Evolutionary conservation across 2,113 vertebrate species (phyloP).

Genomic region (Trematomus loennbergii): DNA sequence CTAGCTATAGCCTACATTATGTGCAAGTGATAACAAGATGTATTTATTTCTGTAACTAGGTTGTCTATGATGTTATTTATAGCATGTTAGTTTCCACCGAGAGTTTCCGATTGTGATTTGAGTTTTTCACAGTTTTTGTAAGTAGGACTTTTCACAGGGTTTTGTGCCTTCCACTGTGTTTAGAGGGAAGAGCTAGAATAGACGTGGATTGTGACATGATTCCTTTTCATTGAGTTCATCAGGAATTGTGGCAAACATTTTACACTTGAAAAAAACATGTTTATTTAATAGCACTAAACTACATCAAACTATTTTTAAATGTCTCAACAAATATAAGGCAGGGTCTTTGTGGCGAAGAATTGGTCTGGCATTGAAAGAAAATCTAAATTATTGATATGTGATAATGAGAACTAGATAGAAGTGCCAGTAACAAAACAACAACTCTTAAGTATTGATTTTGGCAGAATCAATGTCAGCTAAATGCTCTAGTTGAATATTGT

Average conservation of each 20-base stretch:
- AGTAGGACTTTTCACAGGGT: constrained; percentile 3
- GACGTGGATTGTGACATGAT: neutral
- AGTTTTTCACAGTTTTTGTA: constrained; percentile 7
- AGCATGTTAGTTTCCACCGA: constrained; percentile 22
- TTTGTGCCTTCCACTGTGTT: neutral
- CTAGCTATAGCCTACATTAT: constrained; percentile 32
- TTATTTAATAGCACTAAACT: neutral
- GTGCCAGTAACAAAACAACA: no score
- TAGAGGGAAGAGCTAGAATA: neutral
- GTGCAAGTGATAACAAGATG: constrained; percentile 18
- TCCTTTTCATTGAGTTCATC: neutral
- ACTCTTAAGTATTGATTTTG: neutral
- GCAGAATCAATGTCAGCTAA: neutral
- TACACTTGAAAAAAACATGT: neutral
- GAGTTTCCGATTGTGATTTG: constrained; percentile 18
- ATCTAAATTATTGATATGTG: no score
- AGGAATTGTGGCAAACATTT: neutral
- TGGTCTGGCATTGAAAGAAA: no score
- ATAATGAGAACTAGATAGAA: no score
- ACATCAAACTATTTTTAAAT: neutral
- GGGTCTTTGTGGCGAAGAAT: no score
- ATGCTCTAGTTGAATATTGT: neutral
- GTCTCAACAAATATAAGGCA: no score
- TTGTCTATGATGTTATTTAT: constrained; percentile 50
- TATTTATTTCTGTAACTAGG: constrained; percentile 51